A percentile compares a stretch with the other conserved stretches of the same genome.
These are phyloP conservation scores for Tridacna crocea DNA, from an alignment of 2,888 invertebrate genomes.

Conservation along the genomic window DNA sequence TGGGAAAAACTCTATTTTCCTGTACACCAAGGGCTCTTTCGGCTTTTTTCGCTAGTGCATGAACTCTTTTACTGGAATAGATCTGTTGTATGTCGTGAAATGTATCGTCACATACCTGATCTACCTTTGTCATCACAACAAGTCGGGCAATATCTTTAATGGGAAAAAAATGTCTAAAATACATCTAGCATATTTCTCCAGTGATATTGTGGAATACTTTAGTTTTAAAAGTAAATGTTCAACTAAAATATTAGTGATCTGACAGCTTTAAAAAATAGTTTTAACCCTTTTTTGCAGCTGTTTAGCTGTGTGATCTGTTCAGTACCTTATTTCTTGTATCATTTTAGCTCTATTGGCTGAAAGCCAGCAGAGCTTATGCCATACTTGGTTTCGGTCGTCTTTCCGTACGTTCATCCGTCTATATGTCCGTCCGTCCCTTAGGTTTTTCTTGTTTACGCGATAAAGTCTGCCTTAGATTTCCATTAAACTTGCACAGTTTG, in stretches of 20 bases:
- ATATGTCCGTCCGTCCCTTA: too few relatives aligned
- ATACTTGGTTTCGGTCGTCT: too few relatives aligned
- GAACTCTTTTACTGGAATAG: neutral
- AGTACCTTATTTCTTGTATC: too few relatives aligned
- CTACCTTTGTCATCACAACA: neutral
- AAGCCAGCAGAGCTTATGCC: neutral
- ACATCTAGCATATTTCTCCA: neutral
- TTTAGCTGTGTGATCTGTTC: too few relatives aligned
- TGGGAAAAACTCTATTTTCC: neutral
- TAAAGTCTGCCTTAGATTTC: too few relatives aligned
- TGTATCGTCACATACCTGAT: neutral
- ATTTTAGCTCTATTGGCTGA: neutral
- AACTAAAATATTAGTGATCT: too few relatives aligned
- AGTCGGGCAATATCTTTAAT: neutral
- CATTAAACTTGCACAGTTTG: too few relatives aligned
- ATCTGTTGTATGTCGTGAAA: neutral
- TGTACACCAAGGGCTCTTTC: neutral
- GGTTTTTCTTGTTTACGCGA: too few relatives aligned
- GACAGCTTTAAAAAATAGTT: too few relatives aligned
- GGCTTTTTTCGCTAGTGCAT: neutral
- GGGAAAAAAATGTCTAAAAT: neutral
- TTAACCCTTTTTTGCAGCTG: too few relatives aligned
- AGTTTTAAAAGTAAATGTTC: neutral
- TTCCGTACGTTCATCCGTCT: too few relatives aligned
- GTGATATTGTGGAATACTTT: neutral